These are phyloP conservation scores for Calyptomena viridis DNA, from an alignment of 2,113 vertebrate genomes.

Conservation along the genomic window DNA sequence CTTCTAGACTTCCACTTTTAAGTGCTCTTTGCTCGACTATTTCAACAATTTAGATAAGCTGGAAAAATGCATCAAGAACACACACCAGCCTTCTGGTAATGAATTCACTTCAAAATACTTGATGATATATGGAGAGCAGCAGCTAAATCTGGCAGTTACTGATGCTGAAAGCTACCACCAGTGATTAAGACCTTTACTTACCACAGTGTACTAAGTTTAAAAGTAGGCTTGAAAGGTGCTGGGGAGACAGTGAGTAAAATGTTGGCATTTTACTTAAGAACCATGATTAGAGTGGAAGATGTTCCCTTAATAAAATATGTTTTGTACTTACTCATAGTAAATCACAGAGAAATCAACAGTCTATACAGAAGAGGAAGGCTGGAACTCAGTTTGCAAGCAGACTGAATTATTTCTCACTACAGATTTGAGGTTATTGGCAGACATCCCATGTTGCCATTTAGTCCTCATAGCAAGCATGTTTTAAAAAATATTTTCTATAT, in stretches of 20 bases:
- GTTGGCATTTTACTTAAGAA: not conserved
- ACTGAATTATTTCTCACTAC: conserved; percentile 53
- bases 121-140: not conserved
- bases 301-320: conserved; percentile 23
- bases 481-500: conserved; percentile 27
- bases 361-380: conserved; percentile 15
- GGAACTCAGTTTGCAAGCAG: conserved; percentile 17
- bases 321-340: conserved; percentile 29
- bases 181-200: not conserved
- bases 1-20: not conserved
- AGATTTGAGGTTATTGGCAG: conserved; percentile 53
- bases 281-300: conserved; percentile 12
- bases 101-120: not conserved
- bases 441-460: conserved; percentile 51
- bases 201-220: conserved; percentile 8
- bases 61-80: not conserved
- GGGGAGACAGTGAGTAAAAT: not conserved
- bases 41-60: conserved; percentile 38
- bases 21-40: not conserved
- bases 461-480: conserved; percentile 36
- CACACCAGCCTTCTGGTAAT: not conserved
- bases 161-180: not conserved
- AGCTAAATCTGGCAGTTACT: not conserved
- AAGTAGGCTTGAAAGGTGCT: not conserved
- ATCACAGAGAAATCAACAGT: conserved; percentile 14